Conservation (phyloP, 2,797 vertebrate genomes). For the Pterois miles region DNA sequence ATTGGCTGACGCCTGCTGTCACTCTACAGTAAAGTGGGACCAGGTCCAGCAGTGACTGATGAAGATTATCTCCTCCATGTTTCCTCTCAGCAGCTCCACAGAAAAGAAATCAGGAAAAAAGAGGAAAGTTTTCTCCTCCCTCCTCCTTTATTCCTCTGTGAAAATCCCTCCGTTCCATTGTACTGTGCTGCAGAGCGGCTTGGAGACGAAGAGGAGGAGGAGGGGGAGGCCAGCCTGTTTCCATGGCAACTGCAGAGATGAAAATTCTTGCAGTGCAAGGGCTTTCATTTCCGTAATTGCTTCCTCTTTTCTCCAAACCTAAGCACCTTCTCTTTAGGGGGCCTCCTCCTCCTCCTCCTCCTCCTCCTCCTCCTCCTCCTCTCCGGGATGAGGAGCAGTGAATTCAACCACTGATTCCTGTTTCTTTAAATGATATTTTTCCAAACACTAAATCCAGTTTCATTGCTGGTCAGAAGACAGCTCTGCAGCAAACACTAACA, state of each 20-base stretch:
- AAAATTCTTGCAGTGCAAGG: slow-evolving; percentile 90
- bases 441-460: slow-evolving; percentile 50
- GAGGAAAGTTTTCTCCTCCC: slow-evolving; percentile 48
- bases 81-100: slow-evolving; percentile 6
- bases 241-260: slow-evolving; percentile 90
- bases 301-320: slow-evolving; percentile 80
- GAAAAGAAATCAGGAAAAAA: slow-evolving; percentile 19
- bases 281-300: slow-evolving; percentile 89
- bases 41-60: neutral
- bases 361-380: neutral
- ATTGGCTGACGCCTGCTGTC: neutral
- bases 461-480: slow-evolving; percentile 34
- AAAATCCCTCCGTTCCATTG: slow-evolving; percentile 81
- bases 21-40: neutral
- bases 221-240: slow-evolving; percentile 77
- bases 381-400: slow-evolving; percentile 55
- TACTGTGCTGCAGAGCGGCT: slow-evolving; percentile 70
- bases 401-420: slow-evolving; percentile 51
- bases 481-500: slow-evolving; percentile 52
- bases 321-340: slow-evolving; percentile 81
- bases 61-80: neutral
- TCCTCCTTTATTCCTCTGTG: slow-evolving; percentile 61
- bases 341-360: slow-evolving; percentile 15
- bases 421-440: slow-evolving; percentile 49
- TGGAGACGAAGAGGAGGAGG: neutral